Evolutionary conservation across 2,797 vertebrate genomes (phyloP).

Genomic region (Rallus crepitans): DNA sequence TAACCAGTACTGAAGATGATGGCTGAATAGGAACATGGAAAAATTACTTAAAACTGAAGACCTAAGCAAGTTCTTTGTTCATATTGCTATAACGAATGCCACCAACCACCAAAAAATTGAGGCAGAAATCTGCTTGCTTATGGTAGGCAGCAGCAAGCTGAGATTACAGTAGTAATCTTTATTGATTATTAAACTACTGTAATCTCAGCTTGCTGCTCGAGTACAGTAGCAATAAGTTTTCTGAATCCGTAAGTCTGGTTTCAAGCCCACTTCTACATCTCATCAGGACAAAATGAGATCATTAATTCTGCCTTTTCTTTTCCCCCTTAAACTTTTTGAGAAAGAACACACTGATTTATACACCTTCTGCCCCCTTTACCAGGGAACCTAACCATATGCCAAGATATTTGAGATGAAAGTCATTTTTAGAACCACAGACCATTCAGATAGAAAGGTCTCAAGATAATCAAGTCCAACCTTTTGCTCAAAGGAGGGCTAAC

Average conservation of each 20-base stretch:
- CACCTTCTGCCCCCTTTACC: background rate
- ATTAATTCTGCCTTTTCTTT: background rate
- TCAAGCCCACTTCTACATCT: background rate
- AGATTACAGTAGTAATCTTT: background rate
- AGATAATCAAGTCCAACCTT: background rate
- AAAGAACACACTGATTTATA: background rate
- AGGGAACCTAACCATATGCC: background rate
- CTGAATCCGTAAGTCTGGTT: background rate
- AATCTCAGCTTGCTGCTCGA: background rate
- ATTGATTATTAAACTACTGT: no score
- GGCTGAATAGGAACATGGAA: background rate
- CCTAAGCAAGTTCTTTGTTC: background rate
- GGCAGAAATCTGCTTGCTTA: background rate
- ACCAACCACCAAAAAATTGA: background rate
- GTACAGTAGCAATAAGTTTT: background rate
- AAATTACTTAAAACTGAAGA: constrained; percentile 12
- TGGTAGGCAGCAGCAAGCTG: background rate
- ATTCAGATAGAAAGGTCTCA: background rate
- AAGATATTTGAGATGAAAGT: background rate
- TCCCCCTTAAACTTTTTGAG: background rate
- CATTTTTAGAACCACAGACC: background rate
- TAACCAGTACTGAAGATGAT: background rate
- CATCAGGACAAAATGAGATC: background rate
- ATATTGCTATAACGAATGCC: background rate
- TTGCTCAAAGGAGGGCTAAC: background rate